Evolutionary conservation across 2,113 vertebrate genomes (phyloP).

Genomic region (Oncorhynchus clarkii): DNA sequence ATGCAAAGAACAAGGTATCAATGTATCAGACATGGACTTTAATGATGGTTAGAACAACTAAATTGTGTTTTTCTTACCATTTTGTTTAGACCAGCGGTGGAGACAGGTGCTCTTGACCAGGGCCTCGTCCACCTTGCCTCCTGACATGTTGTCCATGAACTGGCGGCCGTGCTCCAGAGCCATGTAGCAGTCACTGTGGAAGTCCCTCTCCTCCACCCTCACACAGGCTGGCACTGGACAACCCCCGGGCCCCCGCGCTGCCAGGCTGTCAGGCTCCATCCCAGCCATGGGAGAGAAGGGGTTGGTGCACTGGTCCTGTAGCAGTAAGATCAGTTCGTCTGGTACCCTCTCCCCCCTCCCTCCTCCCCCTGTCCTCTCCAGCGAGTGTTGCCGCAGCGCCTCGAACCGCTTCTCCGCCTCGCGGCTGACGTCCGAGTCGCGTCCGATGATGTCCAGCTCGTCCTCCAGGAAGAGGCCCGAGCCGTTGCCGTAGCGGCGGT

Average conservation of each 20-base stretch:
- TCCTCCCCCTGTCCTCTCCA: slow-evolving; percentile 77
- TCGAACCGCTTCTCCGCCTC: slow-evolving; percentile 95
- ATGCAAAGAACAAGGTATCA: too few species aligned
- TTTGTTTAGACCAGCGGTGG: slow-evolving; percentile 94
- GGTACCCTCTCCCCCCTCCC: slow-evolving; percentile 84
- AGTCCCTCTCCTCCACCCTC: slow-evolving; percentile 93
- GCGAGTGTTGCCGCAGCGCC: slow-evolving; percentile 80
- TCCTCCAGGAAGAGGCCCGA: slow-evolving; percentile 97
- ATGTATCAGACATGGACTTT: neutral
- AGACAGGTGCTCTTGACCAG: slow-evolving; percentile 95
- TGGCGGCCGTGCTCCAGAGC: slow-evolving; percentile 96
- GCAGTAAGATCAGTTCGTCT: slow-evolving; percentile 89
- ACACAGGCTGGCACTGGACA: slow-evolving; percentile 69
- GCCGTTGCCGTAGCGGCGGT: slow-evolving; percentile 92
- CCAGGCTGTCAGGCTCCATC: slow-evolving; percentile 72
- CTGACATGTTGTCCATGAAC: slow-evolving; percentile 99
- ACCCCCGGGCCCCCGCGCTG: slow-evolving; percentile 67
- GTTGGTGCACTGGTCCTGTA: slow-evolving; percentile 97
- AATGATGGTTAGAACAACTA: too few species aligned
- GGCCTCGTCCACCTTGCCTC: slow-evolving; percentile 94
- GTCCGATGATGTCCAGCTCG: slow-evolving; percentile 95
- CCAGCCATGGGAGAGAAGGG: slow-evolving; percentile 90
- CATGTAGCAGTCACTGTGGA: slow-evolving; percentile 93
- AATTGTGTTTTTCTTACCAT: slow-evolving; percentile 73
- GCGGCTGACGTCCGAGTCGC: slow-evolving; percentile 87